Percentiles rank a stretch among this genome's conserved stretches.
These are phyloP conservation scores for Portunus trituberculatus DNA, from an alignment of 1,140 invertebrate species.

Conservation along the genomic window DNA sequence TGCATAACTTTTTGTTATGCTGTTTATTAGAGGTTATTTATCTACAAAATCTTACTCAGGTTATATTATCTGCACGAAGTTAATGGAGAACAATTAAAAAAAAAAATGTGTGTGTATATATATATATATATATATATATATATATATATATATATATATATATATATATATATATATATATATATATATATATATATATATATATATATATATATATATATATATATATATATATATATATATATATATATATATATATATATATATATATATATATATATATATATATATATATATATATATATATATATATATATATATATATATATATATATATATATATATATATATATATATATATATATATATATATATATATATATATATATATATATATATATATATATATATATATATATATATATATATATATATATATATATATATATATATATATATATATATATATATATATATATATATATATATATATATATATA, in stretches of 20 bases:
- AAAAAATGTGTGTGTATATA: background rate
- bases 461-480: slow-evolving; percentile 42
- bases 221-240: slow-evolving; percentile 47
- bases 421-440: slow-evolving; percentile 43
- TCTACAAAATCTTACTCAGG: no score
- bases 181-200: slow-evolving; percentile 46
- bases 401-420: slow-evolving; percentile 46
- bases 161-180: slow-evolving; percentile 49
- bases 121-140: slow-evolving; percentile 41
- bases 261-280: slow-evolving; percentile 41
- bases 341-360: slow-evolving; percentile 41
- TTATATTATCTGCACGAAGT: no score
- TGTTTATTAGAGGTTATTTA: no score
- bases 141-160: slow-evolving; percentile 44
- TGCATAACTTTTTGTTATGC: no score
- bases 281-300: slow-evolving; percentile 42
- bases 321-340: slow-evolving; percentile 42
- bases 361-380: slow-evolving; percentile 44
- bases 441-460: slow-evolving; percentile 47
- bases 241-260: slow-evolving; percentile 42
- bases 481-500: slow-evolving; percentile 41
- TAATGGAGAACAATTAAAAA: no score
- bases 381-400: slow-evolving; percentile 49
- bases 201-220: slow-evolving; percentile 43
- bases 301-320: slow-evolving; percentile 41